Evolutionary conservation across 2,888 invertebrate species (phyloP), one percentile per base, ranked within the genome.

Genomic region (Drosophila subsilvestris): DNA sequence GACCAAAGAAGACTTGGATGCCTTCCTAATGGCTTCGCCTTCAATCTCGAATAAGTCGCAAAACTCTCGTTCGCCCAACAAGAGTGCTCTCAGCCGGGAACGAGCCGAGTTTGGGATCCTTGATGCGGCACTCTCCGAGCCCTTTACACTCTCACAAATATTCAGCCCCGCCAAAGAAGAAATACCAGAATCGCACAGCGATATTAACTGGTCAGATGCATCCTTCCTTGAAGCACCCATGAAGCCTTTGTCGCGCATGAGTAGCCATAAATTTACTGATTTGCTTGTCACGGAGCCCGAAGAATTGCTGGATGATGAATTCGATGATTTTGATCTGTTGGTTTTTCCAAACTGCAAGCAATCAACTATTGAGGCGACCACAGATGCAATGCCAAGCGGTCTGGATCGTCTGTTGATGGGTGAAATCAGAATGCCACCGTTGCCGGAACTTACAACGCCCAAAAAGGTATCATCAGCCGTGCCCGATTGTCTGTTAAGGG

Each of bases 311-410:
- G 74, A 71, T 2, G 79, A 85, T 43, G 86, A 87, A 7, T 66
- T 86, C 2, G 90, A 90, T 78, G 91, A 91, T 50, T 90, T 92
- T 32, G 92, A 91, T 80, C 83, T 81, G 54, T 66, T 91, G 32
- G 89, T 90, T 3, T 79, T 81, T 54, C 58, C 68, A 63, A 50
- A 20, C 12, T 22, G 14, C 2, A 73, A 68, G 6, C 55, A 63
- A 22, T 12, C 49, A 12, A 27, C 59, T 3, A 18, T 9, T 12
- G 20, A 45, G 12, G 6, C 27, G 1, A 27, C 22, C 2, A 32
- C n/a, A 4, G 66, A 54, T 25, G 61, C 55, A 8, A 48, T 79
- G 47, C 91, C 92, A 22, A 70, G 80, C 48, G 91, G 89, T 0
- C 71, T 91, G 32, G 89, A 91, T 47, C 79, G 79, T 29, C 74